These are phyloP conservation scores for Opisthograptis luteolata DNA, from an alignment of 2,888 invertebrate genomes.

Conservation along the genomic window DNA sequence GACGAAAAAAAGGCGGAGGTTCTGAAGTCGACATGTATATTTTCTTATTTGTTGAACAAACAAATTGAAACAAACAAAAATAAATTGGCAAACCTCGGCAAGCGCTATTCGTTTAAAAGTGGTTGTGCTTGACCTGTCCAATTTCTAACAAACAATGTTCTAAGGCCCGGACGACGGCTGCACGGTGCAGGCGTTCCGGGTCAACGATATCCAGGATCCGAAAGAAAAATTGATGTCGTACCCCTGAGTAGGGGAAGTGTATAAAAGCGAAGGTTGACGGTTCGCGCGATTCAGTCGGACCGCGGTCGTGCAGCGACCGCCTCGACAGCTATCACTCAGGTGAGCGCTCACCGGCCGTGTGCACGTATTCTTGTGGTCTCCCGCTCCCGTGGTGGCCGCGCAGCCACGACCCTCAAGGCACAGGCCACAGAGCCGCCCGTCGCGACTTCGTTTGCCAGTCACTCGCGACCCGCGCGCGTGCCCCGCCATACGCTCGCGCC, in stretches of 20 bases:
- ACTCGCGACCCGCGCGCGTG: constrained; percentile 48
- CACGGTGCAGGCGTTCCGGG: constrained; percentile 50
- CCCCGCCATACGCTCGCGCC: constrained; percentile 33
- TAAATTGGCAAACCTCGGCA: not conserved
- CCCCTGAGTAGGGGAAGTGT: constrained; percentile 68
- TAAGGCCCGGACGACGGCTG: constrained; percentile 42
- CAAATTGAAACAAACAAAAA: too few relatives aligned
- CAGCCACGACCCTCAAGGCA: constrained; percentile 30
- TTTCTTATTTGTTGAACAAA: too few relatives aligned
- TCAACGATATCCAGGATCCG: constrained; percentile 57
- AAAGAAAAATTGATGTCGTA: constrained; percentile 53
- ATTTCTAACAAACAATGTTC: constrained; percentile 43
- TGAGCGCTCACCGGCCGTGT: constrained; percentile 46
- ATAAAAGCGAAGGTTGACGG: constrained; percentile 70
- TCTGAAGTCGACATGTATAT: too few relatives aligned
- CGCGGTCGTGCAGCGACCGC: constrained; percentile 58
- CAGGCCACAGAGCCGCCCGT: constrained; percentile 29
- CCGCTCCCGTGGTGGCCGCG: constrained; percentile 35
- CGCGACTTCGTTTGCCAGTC: constrained; percentile 43
- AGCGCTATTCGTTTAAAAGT: not conserved
- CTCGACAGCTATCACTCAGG: constrained; percentile 45
- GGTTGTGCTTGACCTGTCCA: constrained; percentile 44
- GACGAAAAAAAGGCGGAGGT: too few relatives aligned
- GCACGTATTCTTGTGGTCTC: constrained; percentile 30
- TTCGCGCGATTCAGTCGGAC: constrained; percentile 73